These are phyloP conservation scores for Caenorhabditis remanei DNA, from an alignment of 1,140 invertebrate genomes.

Conservation along the genomic window DNA sequence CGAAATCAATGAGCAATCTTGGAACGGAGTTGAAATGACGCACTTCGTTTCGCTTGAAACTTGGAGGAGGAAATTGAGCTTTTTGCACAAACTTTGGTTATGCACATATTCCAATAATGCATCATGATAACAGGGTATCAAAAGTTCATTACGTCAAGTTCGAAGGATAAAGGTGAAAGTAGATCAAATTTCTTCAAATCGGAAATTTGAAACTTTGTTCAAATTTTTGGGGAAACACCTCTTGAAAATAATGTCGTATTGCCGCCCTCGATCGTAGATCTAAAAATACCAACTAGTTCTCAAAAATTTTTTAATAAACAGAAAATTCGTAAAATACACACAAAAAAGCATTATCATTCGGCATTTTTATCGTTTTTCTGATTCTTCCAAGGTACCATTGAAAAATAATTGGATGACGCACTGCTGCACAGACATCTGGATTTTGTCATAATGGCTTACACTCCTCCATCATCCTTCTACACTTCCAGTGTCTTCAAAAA, in stretches of 20 bases:
- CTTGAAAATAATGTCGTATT: background rate
- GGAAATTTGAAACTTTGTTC: background rate
- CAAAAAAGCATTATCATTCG: too few species aligned
- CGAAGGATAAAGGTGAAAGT: background rate
- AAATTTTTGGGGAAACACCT: background rate
- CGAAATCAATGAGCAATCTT: conserved; percentile 21
- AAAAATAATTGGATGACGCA: conserved; percentile 23
- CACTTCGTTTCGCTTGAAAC: background rate
- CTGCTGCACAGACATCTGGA: background rate
- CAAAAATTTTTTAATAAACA: too few species aligned
- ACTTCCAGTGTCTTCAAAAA: background rate
- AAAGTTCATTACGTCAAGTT: conserved; percentile 17
- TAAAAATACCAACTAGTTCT: too few species aligned
- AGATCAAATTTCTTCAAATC: background rate
- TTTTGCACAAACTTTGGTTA: too few species aligned
- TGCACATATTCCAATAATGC: too few species aligned
- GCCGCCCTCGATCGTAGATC: too few species aligned
- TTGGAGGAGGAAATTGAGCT: background rate
- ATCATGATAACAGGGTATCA: background rate
- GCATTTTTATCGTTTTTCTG: background rate
- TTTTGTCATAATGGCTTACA: conserved; percentile 4
- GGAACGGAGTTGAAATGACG: conserved; percentile 6
- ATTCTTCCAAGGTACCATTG: conserved; percentile 16
- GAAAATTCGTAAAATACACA: too few species aligned
- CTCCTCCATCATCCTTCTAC: background rate